Evolutionary conservation across 2,888 invertebrate species (phyloP), one percentile per base, ranked within the genome.

Genomic region (Drosophila borborema): DNA sequence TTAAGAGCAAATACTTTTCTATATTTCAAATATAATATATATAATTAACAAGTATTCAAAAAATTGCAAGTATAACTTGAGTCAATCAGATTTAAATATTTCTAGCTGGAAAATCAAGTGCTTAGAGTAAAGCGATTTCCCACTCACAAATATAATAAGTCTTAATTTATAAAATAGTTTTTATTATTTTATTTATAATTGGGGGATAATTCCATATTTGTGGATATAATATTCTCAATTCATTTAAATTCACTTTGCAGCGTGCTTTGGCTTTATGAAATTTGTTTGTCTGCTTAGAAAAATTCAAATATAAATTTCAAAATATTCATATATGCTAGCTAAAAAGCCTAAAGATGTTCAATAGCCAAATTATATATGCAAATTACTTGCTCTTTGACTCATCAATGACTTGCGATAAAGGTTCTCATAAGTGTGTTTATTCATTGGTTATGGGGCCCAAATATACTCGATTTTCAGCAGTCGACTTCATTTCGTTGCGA

Each of bases 401-500:
- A 20, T 41, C 58, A 54, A 38, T 34, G 23, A 31, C 14, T 43
- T 10, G 16, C 40, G 36, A 36, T 14, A 48, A 31, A 40, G 28
- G 55, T 45, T 34, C 28, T 9, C 8, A 23, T 36, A 55, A 66
- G 54, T 66, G 10, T 60, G 62, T 53, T 71, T 69, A 82, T 77
- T 20, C 70, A 49, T 65, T 59, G 69, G 74, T 61, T 67, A 70
- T 85, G 80, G 70, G 72, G 69, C 67, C 61, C 53, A 70, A 86
- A 74, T 72, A 71, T 46, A 80, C 88, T 82, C 74, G 75, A 76
- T 70, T 82, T 74, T 48, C 61, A 28, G 53, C 54, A 66, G 68
- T 73, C 64, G 71, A 80, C 71, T 77, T 77, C 67, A 76, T 80
- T 77, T 65, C 54, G 66, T 46, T 51, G 48, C 41, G 38, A 65